Conservation (phyloP, 2,113 vertebrate species). For the Siphamia tubifer region DNA sequence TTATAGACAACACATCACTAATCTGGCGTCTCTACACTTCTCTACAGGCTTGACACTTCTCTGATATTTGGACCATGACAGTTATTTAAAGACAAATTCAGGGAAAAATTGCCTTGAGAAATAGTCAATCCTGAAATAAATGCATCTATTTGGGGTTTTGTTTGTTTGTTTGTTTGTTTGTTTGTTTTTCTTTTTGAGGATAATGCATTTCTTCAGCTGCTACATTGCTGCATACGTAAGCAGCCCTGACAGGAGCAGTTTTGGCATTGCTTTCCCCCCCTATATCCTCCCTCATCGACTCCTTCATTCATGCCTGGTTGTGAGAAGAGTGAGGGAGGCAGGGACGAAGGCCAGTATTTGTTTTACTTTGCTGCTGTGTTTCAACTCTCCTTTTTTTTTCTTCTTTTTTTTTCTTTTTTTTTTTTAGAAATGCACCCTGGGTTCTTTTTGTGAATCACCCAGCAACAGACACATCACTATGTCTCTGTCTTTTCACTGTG, state of each 20-base stretch:
- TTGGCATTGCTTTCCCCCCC: conserved; percentile 3
- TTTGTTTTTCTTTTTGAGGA: neutral
- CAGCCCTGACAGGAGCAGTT: neutral
- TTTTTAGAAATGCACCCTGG: conserved; percentile 70
- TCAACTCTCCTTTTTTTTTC: conserved; percentile 40
- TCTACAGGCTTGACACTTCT: neutral
- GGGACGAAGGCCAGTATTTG: conserved; percentile 66
- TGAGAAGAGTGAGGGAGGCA: conserved; percentile 58
- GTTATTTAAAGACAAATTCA: neutral
- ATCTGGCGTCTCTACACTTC: neutral
- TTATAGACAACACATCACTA: neutral
- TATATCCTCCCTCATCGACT: conserved; percentile 12
- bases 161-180: neutral
- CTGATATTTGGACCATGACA: conserved; percentile 3
- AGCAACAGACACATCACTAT: conserved; percentile 80
- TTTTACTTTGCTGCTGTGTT: conserved; percentile 69
- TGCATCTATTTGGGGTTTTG: too few species aligned
- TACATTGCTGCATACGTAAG: neutral
- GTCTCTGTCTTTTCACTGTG: conserved; percentile 73
- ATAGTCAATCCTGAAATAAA: too few species aligned
- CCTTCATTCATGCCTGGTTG: conserved; percentile 48
- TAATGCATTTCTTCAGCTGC: neutral
- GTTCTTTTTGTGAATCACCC: conserved; percentile 75
- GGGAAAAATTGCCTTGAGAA: too few species aligned
- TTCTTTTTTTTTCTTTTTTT: conserved; percentile 38